These are phyloP conservation scores for Glareola pratincola DNA, from an alignment of 2,113 vertebrate species.

Conservation along the genomic window DNA sequence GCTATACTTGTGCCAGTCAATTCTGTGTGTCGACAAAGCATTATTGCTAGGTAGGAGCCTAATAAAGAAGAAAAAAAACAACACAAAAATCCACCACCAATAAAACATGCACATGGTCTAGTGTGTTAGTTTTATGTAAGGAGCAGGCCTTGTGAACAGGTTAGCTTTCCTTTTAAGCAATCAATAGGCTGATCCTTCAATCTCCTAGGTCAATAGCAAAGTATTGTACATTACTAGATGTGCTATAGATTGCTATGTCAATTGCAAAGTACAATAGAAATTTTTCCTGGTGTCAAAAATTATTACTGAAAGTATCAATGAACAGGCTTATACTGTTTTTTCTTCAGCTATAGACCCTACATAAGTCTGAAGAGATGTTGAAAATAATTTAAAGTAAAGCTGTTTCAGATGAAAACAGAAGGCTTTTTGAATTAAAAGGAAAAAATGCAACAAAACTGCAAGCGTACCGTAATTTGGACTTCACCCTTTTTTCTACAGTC, in stretches of 20 bases:
- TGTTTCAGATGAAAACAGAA: background rate
- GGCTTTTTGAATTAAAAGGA: background rate
- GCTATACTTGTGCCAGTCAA: background rate
- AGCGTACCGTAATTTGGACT: background rate
- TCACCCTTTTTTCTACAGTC: background rate
- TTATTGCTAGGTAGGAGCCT: background rate
- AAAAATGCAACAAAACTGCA: background rate
- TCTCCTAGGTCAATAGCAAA: background rate
- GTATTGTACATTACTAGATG: background rate
- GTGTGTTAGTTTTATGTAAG: background rate
- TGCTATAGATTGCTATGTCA: background rate
- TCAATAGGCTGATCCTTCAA: background rate
- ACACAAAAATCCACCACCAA: background rate
- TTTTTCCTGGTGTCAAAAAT: background rate
- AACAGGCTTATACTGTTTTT: background rate
- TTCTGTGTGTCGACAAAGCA: rapidly evolving
- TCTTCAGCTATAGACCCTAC: background rate
- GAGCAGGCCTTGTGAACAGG: background rate
- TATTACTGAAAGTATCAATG: background rate
- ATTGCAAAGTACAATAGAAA: background rate
- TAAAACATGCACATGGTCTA: background rate
- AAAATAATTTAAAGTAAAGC: background rate
- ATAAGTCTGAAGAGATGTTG: background rate
- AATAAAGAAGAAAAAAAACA: background rate
- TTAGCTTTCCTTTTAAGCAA: background rate